Evolutionary conservation across 1,140 invertebrate genomes (phyloP).

Genomic region (Augochlora pura): DNA sequence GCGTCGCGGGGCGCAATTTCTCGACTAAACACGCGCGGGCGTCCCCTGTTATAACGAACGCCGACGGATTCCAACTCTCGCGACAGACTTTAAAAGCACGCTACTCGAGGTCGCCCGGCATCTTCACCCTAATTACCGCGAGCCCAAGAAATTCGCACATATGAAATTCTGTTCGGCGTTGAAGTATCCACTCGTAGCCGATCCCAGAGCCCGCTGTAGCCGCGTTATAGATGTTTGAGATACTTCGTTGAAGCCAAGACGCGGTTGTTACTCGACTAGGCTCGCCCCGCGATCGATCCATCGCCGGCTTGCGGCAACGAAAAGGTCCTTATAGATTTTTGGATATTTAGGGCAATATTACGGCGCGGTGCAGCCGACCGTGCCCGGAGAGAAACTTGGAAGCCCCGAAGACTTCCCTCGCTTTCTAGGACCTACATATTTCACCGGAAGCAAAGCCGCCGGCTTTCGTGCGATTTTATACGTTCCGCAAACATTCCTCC

Average conservation of each 20-base stretch:
- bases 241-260: constrained; percentile 10
- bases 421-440: background rate
- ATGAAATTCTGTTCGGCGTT: background rate
- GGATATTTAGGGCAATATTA: constrained; percentile 34
- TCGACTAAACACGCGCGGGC: too few relatives aligned
- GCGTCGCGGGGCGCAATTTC: too few relatives aligned
- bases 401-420: background rate
- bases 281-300: constrained; percentile 2
- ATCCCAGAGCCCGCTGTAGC: background rate
- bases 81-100: too few relatives aligned
- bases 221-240: background rate
- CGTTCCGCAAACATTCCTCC: background rate
- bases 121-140: too few relatives aligned
- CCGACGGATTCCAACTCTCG: too few relatives aligned
- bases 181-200: background rate
- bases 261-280: background rate
- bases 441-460: constrained; percentile 9
- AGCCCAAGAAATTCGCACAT: too few relatives aligned
- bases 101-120: too few relatives aligned
- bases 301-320: background rate
- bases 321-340: constrained; percentile 23
- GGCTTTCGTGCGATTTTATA: background rate
- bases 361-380: background rate
- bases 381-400: background rate
- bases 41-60: too few relatives aligned